Evolutionary conservation across 2,113 vertebrate genomes (phyloP).

Genomic region (Cyanoramphus novaezelandiae): DNA sequence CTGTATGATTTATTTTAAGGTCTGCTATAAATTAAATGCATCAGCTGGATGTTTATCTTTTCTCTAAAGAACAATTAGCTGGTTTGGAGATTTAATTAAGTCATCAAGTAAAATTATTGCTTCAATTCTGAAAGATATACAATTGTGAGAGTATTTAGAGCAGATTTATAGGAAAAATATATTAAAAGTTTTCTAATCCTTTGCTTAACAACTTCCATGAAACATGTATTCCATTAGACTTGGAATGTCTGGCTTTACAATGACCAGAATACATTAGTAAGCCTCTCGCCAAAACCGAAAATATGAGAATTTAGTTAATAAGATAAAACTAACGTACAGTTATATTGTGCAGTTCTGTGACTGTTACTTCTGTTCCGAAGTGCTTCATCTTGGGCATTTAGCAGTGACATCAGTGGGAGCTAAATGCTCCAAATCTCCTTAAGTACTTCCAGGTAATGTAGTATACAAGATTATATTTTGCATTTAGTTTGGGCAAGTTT

Average conservation of each 20-base stretch:
- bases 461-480: background rate
- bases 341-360: background rate
- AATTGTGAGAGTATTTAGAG: background rate
- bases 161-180: background rate
- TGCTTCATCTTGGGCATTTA: background rate
- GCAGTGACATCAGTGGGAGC: background rate
- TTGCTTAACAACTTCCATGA: background rate
- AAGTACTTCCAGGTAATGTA: background rate
- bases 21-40: slow-evolving; percentile 18
- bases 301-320: background rate
- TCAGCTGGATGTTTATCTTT: background rate
- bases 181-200: background rate
- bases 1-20: slow-evolving; percentile 20
- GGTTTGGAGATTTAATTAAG: slow-evolving; percentile 22
- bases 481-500: background rate
- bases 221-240: background rate
- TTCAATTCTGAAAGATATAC: background rate
- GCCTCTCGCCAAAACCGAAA: background rate
- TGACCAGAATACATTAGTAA: background rate
- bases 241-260: background rate
- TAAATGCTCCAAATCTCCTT: background rate
- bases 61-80: background rate
- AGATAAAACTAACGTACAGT: background rate
- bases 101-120: background rate
- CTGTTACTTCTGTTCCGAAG: background rate